Evolutionary conservation across 2,113 vertebrate genomes (phyloP).

Genomic region (Forbesichthys agassizii): DNA sequence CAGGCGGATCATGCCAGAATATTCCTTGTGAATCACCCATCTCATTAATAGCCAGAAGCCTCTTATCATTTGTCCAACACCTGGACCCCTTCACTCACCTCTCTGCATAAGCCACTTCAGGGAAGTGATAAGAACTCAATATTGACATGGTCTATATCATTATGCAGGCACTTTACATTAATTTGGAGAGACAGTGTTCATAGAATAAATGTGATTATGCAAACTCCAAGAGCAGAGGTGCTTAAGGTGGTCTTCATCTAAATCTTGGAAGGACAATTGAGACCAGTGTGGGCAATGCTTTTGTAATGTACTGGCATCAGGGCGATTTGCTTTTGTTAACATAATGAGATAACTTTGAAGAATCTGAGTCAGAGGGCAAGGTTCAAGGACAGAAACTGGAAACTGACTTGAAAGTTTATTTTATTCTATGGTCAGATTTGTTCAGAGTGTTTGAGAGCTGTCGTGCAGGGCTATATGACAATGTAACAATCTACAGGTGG

Average conservation of each 20-base stretch:
- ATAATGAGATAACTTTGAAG: slow-evolving; percentile 37
- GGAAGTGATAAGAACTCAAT: slow-evolving; percentile 41
- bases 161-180: slow-evolving; percentile 34
- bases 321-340: slow-evolving; percentile 24
- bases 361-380: slow-evolving; percentile 20
- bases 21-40: slow-evolving; percentile 17
- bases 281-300: background rate
- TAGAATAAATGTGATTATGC: slow-evolving; percentile 34
- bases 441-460: background rate
- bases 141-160: slow-evolving; percentile 40
- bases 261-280: slow-evolving; percentile 23
- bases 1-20: background rate
- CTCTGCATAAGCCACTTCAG: slow-evolving; percentile 34
- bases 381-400: background rate
- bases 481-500: no score
- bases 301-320: background rate
- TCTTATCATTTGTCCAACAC: slow-evolving; percentile 39
- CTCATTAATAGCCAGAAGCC: slow-evolving; percentile 39
- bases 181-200: slow-evolving; percentile 17
- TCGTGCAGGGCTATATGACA: background rate
- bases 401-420: no score
- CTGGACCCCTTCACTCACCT: slow-evolving; percentile 24
- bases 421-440: no score
- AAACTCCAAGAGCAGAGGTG: slow-evolving; percentile 32
- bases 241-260: slow-evolving; percentile 17